A percentile compares a stretch with the other conserved stretches of the same genome.
phyloP scores from a whole-genome alignment of 2,113 vertebrate genomes.

The Micronycteris hirsuta region DNA sequence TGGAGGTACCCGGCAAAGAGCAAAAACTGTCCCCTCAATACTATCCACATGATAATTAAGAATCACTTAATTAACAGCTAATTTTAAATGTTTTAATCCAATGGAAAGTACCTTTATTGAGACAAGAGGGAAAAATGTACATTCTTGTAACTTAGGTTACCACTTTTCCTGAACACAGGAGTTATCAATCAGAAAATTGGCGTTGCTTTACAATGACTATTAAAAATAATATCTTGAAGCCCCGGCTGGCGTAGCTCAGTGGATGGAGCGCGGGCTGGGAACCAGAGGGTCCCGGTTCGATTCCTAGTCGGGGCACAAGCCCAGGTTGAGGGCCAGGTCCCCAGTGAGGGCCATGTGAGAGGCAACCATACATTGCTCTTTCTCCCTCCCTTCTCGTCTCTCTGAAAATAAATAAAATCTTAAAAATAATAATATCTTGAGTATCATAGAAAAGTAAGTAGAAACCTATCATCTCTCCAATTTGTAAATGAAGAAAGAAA shows the following conservation, averaged over 20 bases:
- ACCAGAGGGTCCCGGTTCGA: too few species aligned
- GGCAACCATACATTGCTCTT: too few species aligned
- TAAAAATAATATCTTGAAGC: conserved; percentile 39
- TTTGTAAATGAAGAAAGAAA: background rate
- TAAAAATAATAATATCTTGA: too few species aligned
- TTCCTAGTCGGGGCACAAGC: too few species aligned
- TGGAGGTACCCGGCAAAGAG: background rate
- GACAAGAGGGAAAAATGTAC: conserved; percentile 14
- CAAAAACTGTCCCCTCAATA: background rate
- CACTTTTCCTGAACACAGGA: background rate
- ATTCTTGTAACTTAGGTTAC: background rate
- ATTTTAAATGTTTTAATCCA: background rate
- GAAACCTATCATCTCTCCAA: background rate
- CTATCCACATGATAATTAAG: background rate
- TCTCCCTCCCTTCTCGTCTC: too few species aligned
- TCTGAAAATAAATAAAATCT: too few species aligned
- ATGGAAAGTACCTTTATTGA: background rate
- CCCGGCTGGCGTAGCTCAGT: too few species aligned
- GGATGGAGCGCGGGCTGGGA: too few species aligned
- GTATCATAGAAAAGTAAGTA: background rate
- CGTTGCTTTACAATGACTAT: background rate
- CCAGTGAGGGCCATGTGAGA: too few species aligned
- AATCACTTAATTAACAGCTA: background rate
- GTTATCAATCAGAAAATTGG: background rate
- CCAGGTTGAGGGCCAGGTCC: too few species aligned